Evolutionary conservation across 1,140 invertebrate species (phyloP), one percentile per base, ranked within the genome.

Genomic region (Oryctes rhinoceros): DNA sequence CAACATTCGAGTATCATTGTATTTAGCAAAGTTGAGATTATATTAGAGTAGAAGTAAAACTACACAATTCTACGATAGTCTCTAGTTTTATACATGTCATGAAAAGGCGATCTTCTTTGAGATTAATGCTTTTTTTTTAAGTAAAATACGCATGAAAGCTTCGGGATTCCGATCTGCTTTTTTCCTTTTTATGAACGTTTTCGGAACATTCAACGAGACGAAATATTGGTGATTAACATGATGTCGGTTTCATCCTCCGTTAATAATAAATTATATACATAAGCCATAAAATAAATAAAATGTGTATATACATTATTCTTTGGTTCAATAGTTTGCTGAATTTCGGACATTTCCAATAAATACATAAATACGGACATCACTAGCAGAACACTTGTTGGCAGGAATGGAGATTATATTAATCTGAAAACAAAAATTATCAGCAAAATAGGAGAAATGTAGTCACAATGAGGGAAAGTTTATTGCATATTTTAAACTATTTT

Each of bases 1-100:
- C 85, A 85, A 82, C 81, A 84, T 83, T 81, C 84, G 83, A 85
- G 84, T 85, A 85, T 85, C 79, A 78, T 78, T 48, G 53, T 76
- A 15, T 47, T 18, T 78, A 78, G 77, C 77, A 39, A 76, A 35
- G 20, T 78, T 78, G 77, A 78, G 77, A 76, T 78, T 84, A 80
- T 79, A 79, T 65, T 79, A 67, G 15, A 24, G 18, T 71, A 67
- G 18, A 30, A 30, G 24, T 30, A 30, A 30, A 30, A 1, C 7
- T 71, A 0, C 18, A 67, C 4, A 79, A 53, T 30, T 20, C 37
- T 71, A n/a, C 11, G 48, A 71, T 79, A 71, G 24, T 30, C 24
- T 30, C 24, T 30, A 30, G 24, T 65, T 79, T 47, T 37, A 9
- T 59, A 44, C 47, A 30, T 78, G 59, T 11, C 48, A 78, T 20